phyloP scores from a whole-genome alignment of 2,113 vertebrate genomes.

The Pipa parva region DNA sequence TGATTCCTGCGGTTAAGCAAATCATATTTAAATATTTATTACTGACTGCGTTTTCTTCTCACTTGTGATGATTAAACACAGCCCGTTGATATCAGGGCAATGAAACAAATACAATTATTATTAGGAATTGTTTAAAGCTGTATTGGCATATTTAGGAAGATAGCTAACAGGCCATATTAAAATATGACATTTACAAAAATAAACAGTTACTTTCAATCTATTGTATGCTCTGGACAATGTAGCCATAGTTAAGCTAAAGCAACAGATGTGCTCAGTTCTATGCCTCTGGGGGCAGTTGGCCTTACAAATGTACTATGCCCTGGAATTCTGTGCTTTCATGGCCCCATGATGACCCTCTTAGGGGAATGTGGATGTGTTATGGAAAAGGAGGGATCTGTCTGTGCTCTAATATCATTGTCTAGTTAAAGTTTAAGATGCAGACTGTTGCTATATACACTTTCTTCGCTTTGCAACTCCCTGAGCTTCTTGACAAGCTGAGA shows the following conservation, averaged over 20 bases:
- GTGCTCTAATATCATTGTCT: slow-evolving; percentile 54
- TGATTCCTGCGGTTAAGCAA: too few species aligned
- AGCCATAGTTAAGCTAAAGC: background rate
- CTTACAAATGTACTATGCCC: background rate
- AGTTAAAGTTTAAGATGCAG: slow-evolving; percentile 55
- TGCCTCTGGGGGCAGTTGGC: slow-evolving; percentile 22
- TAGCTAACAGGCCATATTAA: too few species aligned
- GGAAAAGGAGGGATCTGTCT: slow-evolving; percentile 44
- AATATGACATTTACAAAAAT: too few species aligned
- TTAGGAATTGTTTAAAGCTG: too few species aligned
- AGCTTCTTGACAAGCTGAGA: slow-evolving; percentile 72
- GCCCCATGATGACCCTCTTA: slow-evolving; percentile 57
- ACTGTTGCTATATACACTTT: slow-evolving; percentile 62
- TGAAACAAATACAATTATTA: too few species aligned
- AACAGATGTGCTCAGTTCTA: slow-evolving; percentile 5
- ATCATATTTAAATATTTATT: too few species aligned
- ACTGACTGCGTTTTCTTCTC: too few species aligned
- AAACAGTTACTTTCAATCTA: too few species aligned
- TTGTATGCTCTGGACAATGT: too few species aligned
- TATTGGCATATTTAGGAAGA: too few species aligned
- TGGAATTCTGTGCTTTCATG: slow-evolving; percentile 40
- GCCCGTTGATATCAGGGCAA: too few species aligned
- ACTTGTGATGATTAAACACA: too few species aligned
- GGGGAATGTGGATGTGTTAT: slow-evolving; percentile 47
- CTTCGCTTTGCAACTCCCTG: slow-evolving; percentile 65